Evolutionary conservation across 30 jellyfish, hydroid and myxozoan species (phyloP), one percentile per base, ranked within the genome.

Genomic region (Hydractinia echinata): DNA sequence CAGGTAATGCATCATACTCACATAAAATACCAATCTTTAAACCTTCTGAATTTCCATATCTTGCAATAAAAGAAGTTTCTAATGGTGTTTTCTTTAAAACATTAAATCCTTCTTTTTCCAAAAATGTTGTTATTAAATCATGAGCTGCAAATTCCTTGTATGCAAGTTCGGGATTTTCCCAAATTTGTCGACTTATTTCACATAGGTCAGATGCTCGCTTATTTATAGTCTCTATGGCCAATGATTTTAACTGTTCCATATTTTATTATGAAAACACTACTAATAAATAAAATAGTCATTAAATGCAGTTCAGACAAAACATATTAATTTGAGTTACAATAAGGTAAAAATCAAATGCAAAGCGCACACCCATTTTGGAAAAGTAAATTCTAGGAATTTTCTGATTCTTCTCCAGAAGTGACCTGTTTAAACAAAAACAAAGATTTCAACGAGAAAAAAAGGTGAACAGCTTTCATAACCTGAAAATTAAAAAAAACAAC

Each of bases 1-100:
- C 98, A 30, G 98, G 98, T 5, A 92, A 82, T 14, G 98, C 98
- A 92, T 92, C 98, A 79, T 92, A 92, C 87, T 92, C 98, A 53
- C 89, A 72, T 50, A 92, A 66, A 20, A 92, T 55, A 20, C 98
- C 98, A 53, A 87, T 86, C 67, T 83, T 86, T 30, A 87, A 60
- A 15, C 98, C 98, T n/a, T 68, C 88, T 14, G 84, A 67, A 4
- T 73, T 73, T 21, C 95, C 96, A 92, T 56, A 92, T 48, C 64
- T 73, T 30, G 97, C 97, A 91, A 85, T 86, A 62, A 91, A 91
- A 64, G 97, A 83, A 51, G 97, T 91, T 54, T 88, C 94, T 7
- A 91, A 20, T 10, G 97, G 97, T 10, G 94, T 85, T 44, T 73
- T 67, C 55, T 76, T 85, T n/a, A 55, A 10, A 53, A 91, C 97